Percentiles rank a stretch among this genome's conserved stretches.
phyloP scores from a whole-genome alignment of 1,140 invertebrate genomes.

The Drosophila ambigua region DNA sequence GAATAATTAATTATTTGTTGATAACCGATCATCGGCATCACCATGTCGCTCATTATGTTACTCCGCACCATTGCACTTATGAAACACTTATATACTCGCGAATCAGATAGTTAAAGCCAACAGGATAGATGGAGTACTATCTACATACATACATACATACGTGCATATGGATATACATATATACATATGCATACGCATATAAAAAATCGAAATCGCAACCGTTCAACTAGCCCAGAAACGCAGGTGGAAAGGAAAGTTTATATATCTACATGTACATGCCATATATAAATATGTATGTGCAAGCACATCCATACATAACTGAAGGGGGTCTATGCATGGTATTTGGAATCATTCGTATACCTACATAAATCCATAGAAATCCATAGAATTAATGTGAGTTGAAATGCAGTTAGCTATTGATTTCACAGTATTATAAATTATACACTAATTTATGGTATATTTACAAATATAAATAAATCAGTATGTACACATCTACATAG shows the following conservation, averaged over 20 bases:
- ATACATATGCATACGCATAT: conserved; percentile 17
- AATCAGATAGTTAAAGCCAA: conserved; percentile 14
- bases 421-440: conserved; percentile 51
- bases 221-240: conserved; percentile 53
- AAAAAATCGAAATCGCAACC: conserved; percentile 63
- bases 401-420: conserved; percentile 34
- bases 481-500: conserved; percentile 31
- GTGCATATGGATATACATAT: neutral
- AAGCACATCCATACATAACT: conserved; percentile 38
- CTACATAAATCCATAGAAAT: conserved; percentile 29
- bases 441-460: conserved; percentile 61
- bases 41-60: neutral
- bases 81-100: conserved; percentile 42
- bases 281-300: conserved; percentile 24
- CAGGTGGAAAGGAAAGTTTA: conserved; percentile 24
- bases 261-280: conserved; percentile 28
- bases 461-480: conserved; percentile 45
- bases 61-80: conserved; percentile 45
- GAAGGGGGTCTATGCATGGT: conserved; percentile 28
- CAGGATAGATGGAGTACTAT: neutral
- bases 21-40: conserved; percentile 23
- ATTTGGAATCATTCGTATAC: conserved; percentile 40
- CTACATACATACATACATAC: conserved; percentile 20
- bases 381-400: conserved; percentile 56
- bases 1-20: conserved; percentile 56